Percentiles rank a stretch among this genome's conserved stretches.
Evolutionary conservation across 30 jellyfish, hydroid and myxozoan genomes (phyloP).

Genomic region (Hydra vulgaris): DNA sequence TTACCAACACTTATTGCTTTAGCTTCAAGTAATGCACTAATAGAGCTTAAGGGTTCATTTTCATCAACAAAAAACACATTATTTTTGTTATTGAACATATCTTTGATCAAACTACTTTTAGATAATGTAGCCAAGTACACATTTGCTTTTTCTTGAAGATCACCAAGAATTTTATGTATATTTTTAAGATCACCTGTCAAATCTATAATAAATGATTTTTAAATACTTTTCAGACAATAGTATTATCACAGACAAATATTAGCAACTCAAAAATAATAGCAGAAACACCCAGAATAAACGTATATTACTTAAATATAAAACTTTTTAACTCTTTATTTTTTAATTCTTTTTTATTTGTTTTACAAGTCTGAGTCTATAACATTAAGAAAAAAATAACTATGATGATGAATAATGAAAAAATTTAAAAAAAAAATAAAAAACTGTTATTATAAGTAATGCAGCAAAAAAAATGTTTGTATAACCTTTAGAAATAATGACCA

Average conservation of each 20-base stretch:
- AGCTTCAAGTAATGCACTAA: slow-evolving; percentile 5
- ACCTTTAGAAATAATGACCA: slow-evolving; percentile 19
- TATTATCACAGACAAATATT: too few relatives aligned
- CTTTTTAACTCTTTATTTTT: too few relatives aligned
- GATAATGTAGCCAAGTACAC: slow-evolving; percentile 13
- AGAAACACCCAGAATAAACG: too few relatives aligned
- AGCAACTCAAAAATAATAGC: too few relatives aligned
- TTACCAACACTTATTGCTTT: background rate
- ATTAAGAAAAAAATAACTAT: too few relatives aligned
- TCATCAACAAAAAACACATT: slow-evolving; percentile 12
- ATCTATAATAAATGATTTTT: too few relatives aligned
- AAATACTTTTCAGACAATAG: too few relatives aligned
- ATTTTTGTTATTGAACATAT: background rate
- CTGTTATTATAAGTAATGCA: too few relatives aligned
- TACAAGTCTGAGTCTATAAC: too few relatives aligned
- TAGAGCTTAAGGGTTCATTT: background rate
- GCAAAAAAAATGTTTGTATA: background rate
- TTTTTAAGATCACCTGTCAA: background rate
- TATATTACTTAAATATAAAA: too few relatives aligned
- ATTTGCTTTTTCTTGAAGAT: slow-evolving; percentile 19
- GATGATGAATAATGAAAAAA: too few relatives aligned
- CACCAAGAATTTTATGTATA: background rate
- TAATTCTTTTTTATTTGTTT: too few relatives aligned
- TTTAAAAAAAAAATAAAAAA: background rate
- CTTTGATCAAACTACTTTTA: background rate